Conservation (phyloP, 2,113 vertebrate species). For the Syngnathus scovelli region DNA sequence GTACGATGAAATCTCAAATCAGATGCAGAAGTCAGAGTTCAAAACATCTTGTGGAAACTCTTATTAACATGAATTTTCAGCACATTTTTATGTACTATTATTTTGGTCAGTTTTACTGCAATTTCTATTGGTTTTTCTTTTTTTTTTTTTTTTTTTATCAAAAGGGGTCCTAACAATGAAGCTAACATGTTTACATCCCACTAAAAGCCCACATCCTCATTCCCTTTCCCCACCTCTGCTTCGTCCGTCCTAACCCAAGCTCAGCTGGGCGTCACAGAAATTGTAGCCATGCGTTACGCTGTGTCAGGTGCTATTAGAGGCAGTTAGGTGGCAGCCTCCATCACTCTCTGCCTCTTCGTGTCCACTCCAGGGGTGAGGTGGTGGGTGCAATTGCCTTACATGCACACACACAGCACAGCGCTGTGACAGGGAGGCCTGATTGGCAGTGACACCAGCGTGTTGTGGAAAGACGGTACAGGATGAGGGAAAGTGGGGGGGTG, state of each 20-base stretch:
- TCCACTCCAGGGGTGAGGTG: conserved; percentile 66
- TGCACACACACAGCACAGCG: conserved; percentile 38
- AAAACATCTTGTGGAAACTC: neutral
- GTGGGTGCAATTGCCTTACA: conserved; percentile 69
- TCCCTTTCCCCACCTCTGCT: conserved; percentile 12
- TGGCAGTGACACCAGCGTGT: conserved; percentile 67
- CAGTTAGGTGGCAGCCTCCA: conserved; percentile 70
- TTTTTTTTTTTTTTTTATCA: too few species aligned
- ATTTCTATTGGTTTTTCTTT: neutral
- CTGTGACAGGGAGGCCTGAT: conserved; percentile 68
- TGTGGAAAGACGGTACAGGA: conserved; percentile 53
- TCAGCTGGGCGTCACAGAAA: conserved; percentile 62
- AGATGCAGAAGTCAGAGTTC: neutral
- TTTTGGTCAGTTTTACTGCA: neutral
- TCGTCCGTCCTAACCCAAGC: conserved; percentile 54
- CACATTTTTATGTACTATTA: neutral
- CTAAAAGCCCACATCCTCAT: conserved; percentile 18
- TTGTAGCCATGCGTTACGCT: conserved; percentile 59
- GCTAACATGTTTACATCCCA: neutral
- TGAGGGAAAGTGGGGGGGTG: conserved; percentile 13
- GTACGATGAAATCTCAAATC: neutral
- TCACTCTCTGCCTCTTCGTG: conserved; percentile 63
- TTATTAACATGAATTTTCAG: neutral
- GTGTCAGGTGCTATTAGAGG: conserved; percentile 72
- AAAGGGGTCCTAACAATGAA: neutral